Percentiles rank a stretch among this genome's conserved stretches.
Evolutionary conservation across 2,797 vertebrate species (phyloP).

Genomic region (Manis javanica): DNA sequence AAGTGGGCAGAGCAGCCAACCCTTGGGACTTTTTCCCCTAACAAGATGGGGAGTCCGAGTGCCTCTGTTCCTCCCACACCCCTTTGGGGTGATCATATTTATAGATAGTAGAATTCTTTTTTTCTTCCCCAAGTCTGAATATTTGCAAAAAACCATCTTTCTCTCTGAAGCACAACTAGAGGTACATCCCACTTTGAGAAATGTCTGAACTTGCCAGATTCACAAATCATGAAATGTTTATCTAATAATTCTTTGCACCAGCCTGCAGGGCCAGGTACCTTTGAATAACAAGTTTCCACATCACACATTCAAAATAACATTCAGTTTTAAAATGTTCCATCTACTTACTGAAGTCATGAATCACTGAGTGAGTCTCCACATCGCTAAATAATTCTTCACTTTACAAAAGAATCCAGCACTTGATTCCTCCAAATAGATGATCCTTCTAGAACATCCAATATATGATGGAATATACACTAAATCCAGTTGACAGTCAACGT

Average conservation of each 20-base stretch:
- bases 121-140: neutral
- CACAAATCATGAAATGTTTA: neutral
- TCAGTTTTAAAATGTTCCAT: neutral
- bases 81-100: neutral
- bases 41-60: neutral
- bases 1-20: neutral
- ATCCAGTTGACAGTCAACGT: neutral
- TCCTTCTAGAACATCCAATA: neutral
- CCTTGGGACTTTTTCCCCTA: neutral
- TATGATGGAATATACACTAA: neutral
- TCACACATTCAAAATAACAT: constrained; percentile 17
- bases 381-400: neutral
- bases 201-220: neutral
- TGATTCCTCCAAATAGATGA: neutral
- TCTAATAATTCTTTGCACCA: constrained; percentile 33
- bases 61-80: neutral
- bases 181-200: neutral
- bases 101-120: neutral
- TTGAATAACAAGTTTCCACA: constrained; percentile 10
- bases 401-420: neutral
- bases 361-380: neutral
- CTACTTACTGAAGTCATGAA: constrained; percentile 55
- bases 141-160: neutral
- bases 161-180: neutral
- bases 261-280: neutral